These are phyloP conservation scores for Trinectes maculatus DNA, from an alignment of 2,113 vertebrate species.

Conservation along the genomic window DNA sequence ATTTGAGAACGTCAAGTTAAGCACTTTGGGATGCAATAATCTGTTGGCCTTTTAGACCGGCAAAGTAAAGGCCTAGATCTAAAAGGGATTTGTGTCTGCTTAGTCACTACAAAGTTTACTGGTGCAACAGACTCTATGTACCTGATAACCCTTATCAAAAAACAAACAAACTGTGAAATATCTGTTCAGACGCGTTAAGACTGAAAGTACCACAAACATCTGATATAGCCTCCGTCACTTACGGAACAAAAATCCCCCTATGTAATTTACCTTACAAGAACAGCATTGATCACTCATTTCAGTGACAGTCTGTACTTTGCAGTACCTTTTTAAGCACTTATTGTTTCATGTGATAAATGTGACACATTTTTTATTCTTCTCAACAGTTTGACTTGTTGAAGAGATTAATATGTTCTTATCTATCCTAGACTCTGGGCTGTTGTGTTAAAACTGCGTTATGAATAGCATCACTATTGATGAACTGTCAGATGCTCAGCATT, in stretches of 20 bases:
- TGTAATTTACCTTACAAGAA: conserved; percentile 18
- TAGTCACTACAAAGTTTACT: not conserved
- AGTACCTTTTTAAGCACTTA: conserved; percentile 38
- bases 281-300: conserved; percentile 15
- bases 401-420: conserved; percentile 53
- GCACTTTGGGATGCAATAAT: conserved; percentile 22
- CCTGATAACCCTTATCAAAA: not conserved
- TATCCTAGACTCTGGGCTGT: conserved; percentile 39
- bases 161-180: not conserved
- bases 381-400: conserved; percentile 41
- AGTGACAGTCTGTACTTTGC: conserved; percentile 17
- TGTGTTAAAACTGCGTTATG: conserved; percentile 50
- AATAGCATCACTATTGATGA: conserved; percentile 62
- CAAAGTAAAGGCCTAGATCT: conserved; percentile 7
- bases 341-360: conserved; percentile 37
- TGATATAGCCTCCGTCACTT: conserved; percentile 7
- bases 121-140: not conserved
- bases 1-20: conserved; percentile 34
- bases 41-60: conserved; percentile 19
- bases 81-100: not conserved
- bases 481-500: conserved; percentile 62
- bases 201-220: not conserved
- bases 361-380: conserved; percentile 28
- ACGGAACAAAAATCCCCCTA: not conserved
- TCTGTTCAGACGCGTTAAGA: not conserved